Percentiles rank a stretch among this genome's conserved stretches.
phyloP scores from a whole-genome alignment of 1,140 invertebrate species.

The Pachyrhynchus sulphureomaculatus region DNA sequence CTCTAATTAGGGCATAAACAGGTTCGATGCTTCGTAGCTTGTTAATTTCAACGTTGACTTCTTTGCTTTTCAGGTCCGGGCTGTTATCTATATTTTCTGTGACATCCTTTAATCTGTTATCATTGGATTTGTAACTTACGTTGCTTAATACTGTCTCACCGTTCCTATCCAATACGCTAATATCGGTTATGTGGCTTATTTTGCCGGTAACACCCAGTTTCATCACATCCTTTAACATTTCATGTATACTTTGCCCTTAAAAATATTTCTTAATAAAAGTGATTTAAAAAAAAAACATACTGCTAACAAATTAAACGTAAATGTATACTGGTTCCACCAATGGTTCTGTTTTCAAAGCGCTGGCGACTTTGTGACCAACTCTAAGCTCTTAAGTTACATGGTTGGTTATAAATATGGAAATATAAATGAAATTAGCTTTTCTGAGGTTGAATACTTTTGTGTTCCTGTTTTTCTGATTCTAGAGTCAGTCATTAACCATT shows the following conservation, averaged over 20 bases:
- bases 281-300: no score
- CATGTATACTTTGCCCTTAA: background rate
- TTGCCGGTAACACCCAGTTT: constrained; percentile 28
- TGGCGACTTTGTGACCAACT: no score
- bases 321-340: no score
- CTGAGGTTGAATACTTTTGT: no score
- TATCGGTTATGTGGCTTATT: constrained; percentile 25
- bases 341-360: no score
- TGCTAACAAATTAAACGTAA: background rate
- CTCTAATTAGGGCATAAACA: constrained; percentile 32
- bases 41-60: background rate
- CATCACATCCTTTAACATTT: constrained; percentile 25
- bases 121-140: constrained; percentile 22
- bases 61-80: constrained; percentile 6
- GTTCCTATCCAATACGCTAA: constrained; percentile 23
- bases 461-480: no score
- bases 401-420: no score
- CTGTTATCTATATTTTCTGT: constrained; percentile 17
- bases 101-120: constrained; percentile 21
- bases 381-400: no score
- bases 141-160: constrained; percentile 24
- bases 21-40: constrained; percentile 9
- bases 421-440: no score
- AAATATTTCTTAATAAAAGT: background rate
- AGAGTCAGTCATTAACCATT: no score